phyloP scores from a whole-genome alignment of 2,113 vertebrate genomes.

The Pseudorasbora parva region DNA sequence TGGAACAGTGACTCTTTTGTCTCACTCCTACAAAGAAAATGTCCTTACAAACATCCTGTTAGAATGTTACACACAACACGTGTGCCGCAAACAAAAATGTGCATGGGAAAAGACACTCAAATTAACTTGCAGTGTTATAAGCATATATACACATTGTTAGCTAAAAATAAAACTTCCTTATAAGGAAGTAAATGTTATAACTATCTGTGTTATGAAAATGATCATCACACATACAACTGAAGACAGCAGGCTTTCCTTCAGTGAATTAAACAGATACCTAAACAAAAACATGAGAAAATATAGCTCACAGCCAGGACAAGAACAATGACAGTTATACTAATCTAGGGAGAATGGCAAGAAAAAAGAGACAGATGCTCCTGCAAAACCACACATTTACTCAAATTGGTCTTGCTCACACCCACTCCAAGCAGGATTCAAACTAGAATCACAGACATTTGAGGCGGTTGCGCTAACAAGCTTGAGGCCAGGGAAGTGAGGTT shows the following conservation, averaged over 20 bases:
- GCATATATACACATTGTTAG: neutral
- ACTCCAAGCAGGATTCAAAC: too few relatives aligned
- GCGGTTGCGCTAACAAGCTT: too few relatives aligned
- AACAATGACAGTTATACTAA: slow-evolving; percentile 85
- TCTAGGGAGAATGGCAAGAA: neutral
- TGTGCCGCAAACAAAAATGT: neutral
- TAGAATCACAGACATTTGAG: too few relatives aligned
- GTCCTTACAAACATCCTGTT: neutral
- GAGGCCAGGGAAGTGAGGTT: too few relatives aligned
- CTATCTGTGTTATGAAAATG: neutral
- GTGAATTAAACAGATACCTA: slow-evolving; percentile 89
- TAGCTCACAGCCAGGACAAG: slow-evolving; percentile 90
- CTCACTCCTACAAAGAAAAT: neutral
- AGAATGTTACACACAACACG: neutral
- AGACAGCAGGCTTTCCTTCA: slow-evolving; percentile 86
- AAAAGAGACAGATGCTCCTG: slow-evolving; percentile 6
- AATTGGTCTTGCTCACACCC: too few relatives aligned
- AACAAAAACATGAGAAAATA: slow-evolving; percentile 83
- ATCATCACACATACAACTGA: neutral
- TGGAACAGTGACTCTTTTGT: neutral
- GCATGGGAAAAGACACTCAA: neutral
- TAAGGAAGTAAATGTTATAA: neutral
- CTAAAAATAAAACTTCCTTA: neutral
- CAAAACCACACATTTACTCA: neutral
- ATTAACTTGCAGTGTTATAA: too few relatives aligned